A percentile compares a stretch with the other conserved stretches of the same genome.
Evolutionary conservation across 2,888 invertebrate genomes (phyloP).

Genomic region (Torymus tubicola): DNA sequence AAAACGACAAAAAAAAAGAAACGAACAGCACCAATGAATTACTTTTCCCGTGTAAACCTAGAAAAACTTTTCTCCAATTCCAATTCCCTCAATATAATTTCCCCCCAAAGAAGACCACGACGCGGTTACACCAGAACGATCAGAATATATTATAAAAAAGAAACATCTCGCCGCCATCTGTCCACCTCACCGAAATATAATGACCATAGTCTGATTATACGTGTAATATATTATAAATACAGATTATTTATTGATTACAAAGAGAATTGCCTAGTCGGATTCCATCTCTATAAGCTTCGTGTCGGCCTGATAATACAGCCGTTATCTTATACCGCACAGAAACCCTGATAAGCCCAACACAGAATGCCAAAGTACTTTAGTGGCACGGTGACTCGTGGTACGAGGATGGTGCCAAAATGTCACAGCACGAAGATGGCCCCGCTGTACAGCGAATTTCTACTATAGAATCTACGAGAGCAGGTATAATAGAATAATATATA

Average conservation of each 20-base stretch:
- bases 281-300: neutral
- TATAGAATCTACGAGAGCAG: neutral
- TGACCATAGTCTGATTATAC: no score
- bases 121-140: no score
- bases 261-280: neutral
- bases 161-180: no score
- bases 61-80: no score
- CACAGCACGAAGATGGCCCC: neutral
- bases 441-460: neutral
- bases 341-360: conserved; percentile 49
- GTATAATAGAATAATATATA: neutral
- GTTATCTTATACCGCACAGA: conserved; percentile 34
- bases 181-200: no score
- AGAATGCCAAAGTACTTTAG: neutral
- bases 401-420: conserved; percentile 39
- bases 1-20: no score
- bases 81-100: no score
- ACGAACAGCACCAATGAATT: no score
- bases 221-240: no score
- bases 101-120: no score
- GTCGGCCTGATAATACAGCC: conserved; percentile 33
- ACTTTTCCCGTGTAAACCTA: no score
- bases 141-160: no score
- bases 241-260: conserved; percentile 25
- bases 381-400: conserved; percentile 2